Evolutionary conservation across 2,888 invertebrate species (phyloP).

Genomic region (Ornithoptera priamus): DNA sequence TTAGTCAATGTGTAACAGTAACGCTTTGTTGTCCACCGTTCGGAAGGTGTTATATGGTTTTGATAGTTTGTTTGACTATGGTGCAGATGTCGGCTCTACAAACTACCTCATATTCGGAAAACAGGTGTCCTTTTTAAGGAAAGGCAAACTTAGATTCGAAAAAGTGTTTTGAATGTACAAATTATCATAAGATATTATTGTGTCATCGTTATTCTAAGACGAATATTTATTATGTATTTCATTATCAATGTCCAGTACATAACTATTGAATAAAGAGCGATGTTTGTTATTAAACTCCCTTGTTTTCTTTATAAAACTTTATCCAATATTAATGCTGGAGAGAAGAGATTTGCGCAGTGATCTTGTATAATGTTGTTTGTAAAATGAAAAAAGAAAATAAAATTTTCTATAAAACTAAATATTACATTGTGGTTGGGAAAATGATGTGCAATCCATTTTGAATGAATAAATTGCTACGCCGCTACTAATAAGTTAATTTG

Average conservation of each 20-base stretch:
- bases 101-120: conserved; percentile 67
- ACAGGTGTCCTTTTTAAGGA: conserved; percentile 48
- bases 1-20: conserved; percentile 39
- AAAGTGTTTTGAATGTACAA: conserved; percentile 63
- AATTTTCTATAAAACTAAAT: no score
- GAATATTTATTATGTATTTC: conserved; percentile 71
- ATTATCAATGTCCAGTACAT: conserved; percentile 77
- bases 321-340: neutral
- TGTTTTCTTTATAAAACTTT: conserved; percentile 16
- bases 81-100: conserved; percentile 29
- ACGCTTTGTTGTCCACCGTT: conserved; percentile 13
- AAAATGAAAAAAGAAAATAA: neutral
- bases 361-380: neutral
- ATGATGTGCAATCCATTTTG: no score
- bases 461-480: no score
- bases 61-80: conserved; percentile 11
- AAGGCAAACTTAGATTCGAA: conserved; percentile 45
- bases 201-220: conserved; percentile 68
- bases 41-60: conserved; percentile 16
- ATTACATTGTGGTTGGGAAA: no score
- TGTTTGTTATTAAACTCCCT: conserved; percentile 72
- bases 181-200: conserved; percentile 62
- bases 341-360: neutral
- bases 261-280: conserved; percentile 73
- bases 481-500: no score